phyloP scores from a whole-genome alignment of 2,888 invertebrate species.

The Leptopilina drosophilae region DNA sequence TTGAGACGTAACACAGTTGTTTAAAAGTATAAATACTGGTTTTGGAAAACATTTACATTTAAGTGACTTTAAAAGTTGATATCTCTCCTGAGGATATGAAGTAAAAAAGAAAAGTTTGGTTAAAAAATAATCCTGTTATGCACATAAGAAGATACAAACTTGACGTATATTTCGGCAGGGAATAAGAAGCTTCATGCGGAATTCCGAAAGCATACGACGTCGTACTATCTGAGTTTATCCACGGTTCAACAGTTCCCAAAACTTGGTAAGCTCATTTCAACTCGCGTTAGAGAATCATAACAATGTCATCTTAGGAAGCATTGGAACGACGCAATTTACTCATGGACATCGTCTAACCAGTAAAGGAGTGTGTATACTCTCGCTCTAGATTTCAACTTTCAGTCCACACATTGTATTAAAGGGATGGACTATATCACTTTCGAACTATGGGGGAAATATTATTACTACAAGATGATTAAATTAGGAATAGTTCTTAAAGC shows the following conservation, averaged over 20 bases:
- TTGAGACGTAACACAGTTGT: too few relatives aligned
- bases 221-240: conserved; percentile 38
- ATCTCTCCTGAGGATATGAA: neutral
- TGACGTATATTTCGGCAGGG: conserved; percentile 25
- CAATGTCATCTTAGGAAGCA: conserved; percentile 36
- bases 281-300: conserved; percentile 39
- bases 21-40: too few relatives aligned
- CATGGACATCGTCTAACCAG: conserved; percentile 26
- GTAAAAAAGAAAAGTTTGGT: neutral
- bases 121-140: conserved; percentile 27
- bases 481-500: neutral
- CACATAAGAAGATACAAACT: conserved; percentile 31
- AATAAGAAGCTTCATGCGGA: conserved; percentile 27
- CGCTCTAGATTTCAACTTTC: conserved; percentile 13
- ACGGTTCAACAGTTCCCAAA: conserved; percentile 37
- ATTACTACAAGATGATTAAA: conserved; percentile 7
- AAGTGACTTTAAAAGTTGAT: neutral
- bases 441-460: neutral
- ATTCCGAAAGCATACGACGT: conserved; percentile 31
- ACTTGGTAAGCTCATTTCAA: conserved; percentile 40
- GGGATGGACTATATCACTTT: neutral
- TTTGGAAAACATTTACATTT: too few relatives aligned
- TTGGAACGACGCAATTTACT: conserved; percentile 31
- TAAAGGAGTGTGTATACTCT: conserved; percentile 7
- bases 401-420: conserved; percentile 16